Evolutionary conservation across 1,140 invertebrate species (phyloP).

Genomic region (Fopius arisanus): DNA sequence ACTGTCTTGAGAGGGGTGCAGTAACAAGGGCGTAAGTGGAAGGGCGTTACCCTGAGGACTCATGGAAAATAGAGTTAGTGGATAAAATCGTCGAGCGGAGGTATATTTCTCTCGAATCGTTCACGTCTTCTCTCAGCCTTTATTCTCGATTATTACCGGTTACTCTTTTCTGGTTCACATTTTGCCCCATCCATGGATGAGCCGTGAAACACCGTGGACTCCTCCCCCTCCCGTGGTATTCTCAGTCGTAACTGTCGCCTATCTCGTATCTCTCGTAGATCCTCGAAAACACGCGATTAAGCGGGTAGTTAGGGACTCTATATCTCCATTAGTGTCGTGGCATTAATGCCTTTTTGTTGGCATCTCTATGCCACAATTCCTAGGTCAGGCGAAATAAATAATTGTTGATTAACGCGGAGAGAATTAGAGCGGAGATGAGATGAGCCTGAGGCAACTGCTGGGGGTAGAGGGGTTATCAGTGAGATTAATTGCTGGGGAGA

Average conservation of each 20-base stretch:
- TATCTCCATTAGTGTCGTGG: slow-evolving; percentile 35
- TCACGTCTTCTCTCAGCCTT: not conserved
- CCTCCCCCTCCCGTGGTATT: not conserved
- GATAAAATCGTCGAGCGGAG: not conserved
- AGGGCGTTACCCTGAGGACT: slow-evolving; percentile 18
- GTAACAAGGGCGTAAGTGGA: slow-evolving; percentile 24
- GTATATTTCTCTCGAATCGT: not conserved
- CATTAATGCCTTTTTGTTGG: slow-evolving; percentile 25
- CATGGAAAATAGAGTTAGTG: not conserved
- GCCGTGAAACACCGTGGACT: not conserved
- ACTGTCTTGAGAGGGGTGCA: slow-evolving; percentile 5
- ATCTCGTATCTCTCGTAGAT: not conserved
- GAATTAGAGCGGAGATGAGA: not conserved
- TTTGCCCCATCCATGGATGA: not conserved
- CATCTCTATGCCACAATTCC: slow-evolving; percentile 15
- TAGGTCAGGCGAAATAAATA: slow-evolving; percentile 24
- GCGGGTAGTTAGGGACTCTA: slow-evolving; percentile 27
- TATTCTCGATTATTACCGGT: slow-evolving; percentile 21
- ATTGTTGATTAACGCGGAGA: not conserved
- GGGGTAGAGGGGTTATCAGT: not conserved
- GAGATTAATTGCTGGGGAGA: not conserved
- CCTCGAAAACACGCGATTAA: slow-evolving; percentile 30
- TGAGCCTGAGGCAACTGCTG: not conserved
- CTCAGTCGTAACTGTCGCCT: not conserved
- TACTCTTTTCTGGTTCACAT: not conserved